Base-by-base conservation (phyloP, 2,888 invertebrate genomes). In the Neria commutata region DNA sequence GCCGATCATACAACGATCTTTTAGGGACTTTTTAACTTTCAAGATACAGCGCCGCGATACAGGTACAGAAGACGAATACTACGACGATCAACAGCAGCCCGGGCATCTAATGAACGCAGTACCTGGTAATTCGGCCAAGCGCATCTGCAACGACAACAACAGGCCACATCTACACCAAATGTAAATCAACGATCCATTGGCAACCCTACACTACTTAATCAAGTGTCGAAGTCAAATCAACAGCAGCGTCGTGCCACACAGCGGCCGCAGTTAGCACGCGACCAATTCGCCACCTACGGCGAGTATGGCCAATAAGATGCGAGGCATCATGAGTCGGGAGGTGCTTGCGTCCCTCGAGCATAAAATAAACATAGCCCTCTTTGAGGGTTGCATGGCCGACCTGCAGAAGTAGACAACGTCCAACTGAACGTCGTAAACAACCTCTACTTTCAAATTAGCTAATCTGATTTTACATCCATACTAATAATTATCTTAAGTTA, bases 341-440 rank as follows among this genome's bases (percentile, higher is more conserved):
- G 84, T 86, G 59, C 72, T 86, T 11, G 73, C 86, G 4, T 81
- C 86, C 3, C 83, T 86, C 0, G 86, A 86, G 69, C 86, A 86
- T 69, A 86, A 86, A 71, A 86, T 86, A 59, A 85, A 86, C 68
- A 86, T 86, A 67, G 84, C 85, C 11, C 84, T 86, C 67, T 86
- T 85, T 75, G 86, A 86, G 68, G 86, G 86, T 0, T 86, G 85
- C 75, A 86, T 86, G 85, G 84, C 84, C 16, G 83, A 85, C 72
- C 79, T 86, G 40, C 83, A 78, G 68, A 76, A 77, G 63, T 75
- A n/a, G n/a, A n/a, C n/a, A n/a, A n/a, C n/a, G n/a, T n/a, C n/a
- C n/a, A n/a, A n/a, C n/a, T n/a, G n/a, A n/a, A n/a, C n/a, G n/a
- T n/a, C n/a, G n/a, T n/a, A n/a, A n/a, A n/a, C n/a, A n/a, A n/a